Evolutionary conservation across 2,113 vertebrate species (phyloP), one percentile per base, ranked within the genome.

Genomic region (Actenoides hombroni): DNA sequence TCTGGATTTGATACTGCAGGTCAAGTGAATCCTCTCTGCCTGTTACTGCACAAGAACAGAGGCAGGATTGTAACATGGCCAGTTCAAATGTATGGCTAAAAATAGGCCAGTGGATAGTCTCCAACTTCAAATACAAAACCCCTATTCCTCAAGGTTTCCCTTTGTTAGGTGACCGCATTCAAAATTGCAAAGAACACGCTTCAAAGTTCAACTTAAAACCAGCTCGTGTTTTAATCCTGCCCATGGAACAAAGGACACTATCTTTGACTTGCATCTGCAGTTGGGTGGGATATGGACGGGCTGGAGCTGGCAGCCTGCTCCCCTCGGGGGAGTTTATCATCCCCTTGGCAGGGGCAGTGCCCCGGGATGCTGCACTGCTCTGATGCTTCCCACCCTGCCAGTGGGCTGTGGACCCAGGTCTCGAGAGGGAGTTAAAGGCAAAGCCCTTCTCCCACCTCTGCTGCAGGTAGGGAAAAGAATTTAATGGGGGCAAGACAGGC

Each of bases 101-200:
- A 96, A 81, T 77, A 93, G 81, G 48, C 71, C 71, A n/a, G 90
- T 48, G 86, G 67, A 80, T 44, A 37, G 44, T 42, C 71, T 96
- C 79, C 79, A 90, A 11, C 90, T 77, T 54, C 74, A 60, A 39
- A 75, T 21, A 71, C 40, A 87, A 61, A 75, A 80, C 35, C 11
- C 7, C 16, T 5, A 5, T 70, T 74, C 86, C 76, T 46, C 12
- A 49, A 95, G 61, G 61, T 90, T 69, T 87, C 51, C 40, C 67
- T 93, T 87, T 89, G 81, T 59, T 46, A 70, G 6, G 5, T 35
- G 85, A 37, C 75, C 2, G 1, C 24, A 2, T 81, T 91, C 83
- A 64, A 37, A 77, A 48, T 61, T 20, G 51, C 56, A 23, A 31
- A 67, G 85, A 57, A 13, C 65, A 64, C 25, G 11, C 71, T 83